Percentiles rank a stretch among this genome's conserved stretches.
phyloP scores from a whole-genome alignment of 2,113 vertebrate species.

The Colaptes auratus region DNA sequence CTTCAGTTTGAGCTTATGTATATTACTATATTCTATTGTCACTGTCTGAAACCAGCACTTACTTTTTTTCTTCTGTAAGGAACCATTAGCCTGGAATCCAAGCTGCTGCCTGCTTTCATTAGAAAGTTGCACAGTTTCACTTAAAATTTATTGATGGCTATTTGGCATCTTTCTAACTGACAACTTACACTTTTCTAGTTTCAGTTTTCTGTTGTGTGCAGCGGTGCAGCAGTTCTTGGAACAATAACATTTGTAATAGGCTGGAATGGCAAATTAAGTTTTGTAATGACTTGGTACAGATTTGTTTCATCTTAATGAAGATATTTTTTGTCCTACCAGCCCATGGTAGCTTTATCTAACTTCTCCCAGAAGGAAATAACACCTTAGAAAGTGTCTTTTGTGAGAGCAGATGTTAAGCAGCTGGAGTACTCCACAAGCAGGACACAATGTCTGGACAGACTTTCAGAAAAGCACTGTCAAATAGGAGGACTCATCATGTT shows the following conservation, averaged over 20 bases:
- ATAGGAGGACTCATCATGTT: neutral
- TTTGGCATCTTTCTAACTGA: neutral
- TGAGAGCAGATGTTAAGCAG: neutral
- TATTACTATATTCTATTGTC: neutral
- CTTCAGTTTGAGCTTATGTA: neutral
- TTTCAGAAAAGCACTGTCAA: neutral
- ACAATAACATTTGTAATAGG: neutral
- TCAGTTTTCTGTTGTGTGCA: neutral
- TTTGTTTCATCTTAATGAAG: neutral
- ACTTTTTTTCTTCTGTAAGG: neutral
- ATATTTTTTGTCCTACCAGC: neutral
- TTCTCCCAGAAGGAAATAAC: neutral
- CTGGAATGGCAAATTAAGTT: neutral
- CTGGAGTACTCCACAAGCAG: neutral
- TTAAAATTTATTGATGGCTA: neutral
- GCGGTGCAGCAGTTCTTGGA: neutral
- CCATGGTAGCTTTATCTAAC: neutral
- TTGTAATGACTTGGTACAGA: neutral
- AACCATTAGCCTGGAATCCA: neutral
- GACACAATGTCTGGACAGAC: neutral
- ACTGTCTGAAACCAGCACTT: neutral
- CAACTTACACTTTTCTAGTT: neutral
- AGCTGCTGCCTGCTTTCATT: neutral
- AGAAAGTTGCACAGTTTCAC: neutral
- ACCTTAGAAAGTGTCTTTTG: neutral